Conservation (phyloP, 2,888 invertebrate genomes). For the Cephus pulcher region DNA sequence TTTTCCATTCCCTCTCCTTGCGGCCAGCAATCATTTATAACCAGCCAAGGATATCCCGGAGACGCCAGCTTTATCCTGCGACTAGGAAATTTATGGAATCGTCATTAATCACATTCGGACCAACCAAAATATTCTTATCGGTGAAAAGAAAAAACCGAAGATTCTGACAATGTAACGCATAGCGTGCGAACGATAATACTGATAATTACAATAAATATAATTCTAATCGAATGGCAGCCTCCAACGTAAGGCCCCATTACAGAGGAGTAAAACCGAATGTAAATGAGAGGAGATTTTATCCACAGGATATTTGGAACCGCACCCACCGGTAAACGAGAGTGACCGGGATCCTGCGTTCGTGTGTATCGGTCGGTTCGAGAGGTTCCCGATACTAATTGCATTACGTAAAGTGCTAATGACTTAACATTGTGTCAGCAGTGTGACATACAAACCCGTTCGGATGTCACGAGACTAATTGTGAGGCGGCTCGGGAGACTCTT, state of each 20-base stretch:
- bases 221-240: background rate
- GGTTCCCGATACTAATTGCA: slow-evolving; percentile 39
- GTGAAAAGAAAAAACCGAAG: background rate
- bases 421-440: slow-evolving; percentile 17
- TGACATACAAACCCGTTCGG: background rate
- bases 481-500: background rate
- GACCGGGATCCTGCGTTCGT: background rate
- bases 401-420: slow-evolving; percentile 46
- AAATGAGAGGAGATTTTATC: background rate
- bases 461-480: background rate
- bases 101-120: background rate
- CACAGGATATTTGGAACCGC: slow-evolving; percentile 39
- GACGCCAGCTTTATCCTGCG: background rate
- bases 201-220: background rate
- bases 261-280: background rate
- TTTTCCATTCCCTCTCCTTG: background rate
- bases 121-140: background rate
- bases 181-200: background rate
- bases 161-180: background rate
- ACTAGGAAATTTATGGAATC: background rate
- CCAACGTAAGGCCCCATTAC: background rate
- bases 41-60: background rate
- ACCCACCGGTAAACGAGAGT: slow-evolving; percentile 22
- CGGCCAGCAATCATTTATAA: background rate
- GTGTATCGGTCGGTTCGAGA: slow-evolving; percentile 13